Percentiles rank a stretch among this genome's conserved stretches.
These are phyloP conservation scores for Apoda limacodes DNA, from an alignment of 2,888 invertebrate genomes.

Conservation along the genomic window DNA sequence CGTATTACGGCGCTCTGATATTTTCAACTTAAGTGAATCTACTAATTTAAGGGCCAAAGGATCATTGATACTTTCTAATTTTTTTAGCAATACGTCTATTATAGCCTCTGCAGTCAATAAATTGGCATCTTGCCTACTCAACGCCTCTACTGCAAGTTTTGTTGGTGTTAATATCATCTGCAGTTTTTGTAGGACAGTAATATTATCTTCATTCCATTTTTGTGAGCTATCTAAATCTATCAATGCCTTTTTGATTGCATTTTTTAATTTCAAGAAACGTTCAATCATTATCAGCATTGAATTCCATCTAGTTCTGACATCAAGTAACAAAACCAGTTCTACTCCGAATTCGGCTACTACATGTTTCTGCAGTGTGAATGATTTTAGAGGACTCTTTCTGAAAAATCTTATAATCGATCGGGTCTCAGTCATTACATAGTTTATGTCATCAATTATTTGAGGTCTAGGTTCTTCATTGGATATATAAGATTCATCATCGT, in stretches of 20 bases:
- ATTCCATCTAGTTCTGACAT: too few species aligned
- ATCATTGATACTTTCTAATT: slow-evolving; percentile 11
- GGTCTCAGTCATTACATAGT: slow-evolving; percentile 12
- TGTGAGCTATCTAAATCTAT: too few species aligned
- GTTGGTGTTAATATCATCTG: too few species aligned
- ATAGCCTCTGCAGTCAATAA: slow-evolving; percentile 15
- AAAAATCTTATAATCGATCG: slow-evolving; percentile 14
- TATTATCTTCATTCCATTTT: too few species aligned
- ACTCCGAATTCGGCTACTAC: too few species aligned
- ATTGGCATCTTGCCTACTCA: slow-evolving; percentile 14
- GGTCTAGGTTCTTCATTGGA: slow-evolving; percentile 6
- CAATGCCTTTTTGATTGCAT: too few species aligned
- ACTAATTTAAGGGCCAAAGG: slow-evolving; percentile 15
- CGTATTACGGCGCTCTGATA: slow-evolving; percentile 15
- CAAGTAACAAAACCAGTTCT: too few species aligned
- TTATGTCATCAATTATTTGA: slow-evolving; percentile 8
- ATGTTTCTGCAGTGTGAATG: too few species aligned
- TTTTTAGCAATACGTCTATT: too few species aligned
- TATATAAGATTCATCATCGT: slow-evolving; percentile 8
- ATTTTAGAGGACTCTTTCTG: slow-evolving; percentile 14
- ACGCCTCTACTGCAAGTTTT: slow-evolving; percentile 16
- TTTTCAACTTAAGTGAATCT: slow-evolving; percentile 15
- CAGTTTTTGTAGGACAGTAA: too few species aligned
- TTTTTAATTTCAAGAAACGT: too few species aligned
- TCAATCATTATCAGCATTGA: too few species aligned